Conservation (phyloP, 2,797 vertebrate species). For the Spondyliosoma cantharus region DNA sequence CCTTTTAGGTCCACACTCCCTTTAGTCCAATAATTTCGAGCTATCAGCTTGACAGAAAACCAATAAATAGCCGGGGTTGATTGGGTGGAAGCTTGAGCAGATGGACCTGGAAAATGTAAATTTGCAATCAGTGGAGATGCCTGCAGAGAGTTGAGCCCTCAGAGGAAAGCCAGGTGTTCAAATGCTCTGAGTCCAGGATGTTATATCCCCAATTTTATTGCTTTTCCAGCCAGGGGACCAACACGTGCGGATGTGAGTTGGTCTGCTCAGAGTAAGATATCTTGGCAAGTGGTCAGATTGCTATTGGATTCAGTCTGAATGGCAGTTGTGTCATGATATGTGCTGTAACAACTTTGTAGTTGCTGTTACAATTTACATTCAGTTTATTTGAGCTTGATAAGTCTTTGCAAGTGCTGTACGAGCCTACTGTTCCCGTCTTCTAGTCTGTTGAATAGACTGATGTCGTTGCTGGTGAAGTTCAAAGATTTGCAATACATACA, state of each 20-base stretch:
- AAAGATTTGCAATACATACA: too few species aligned
- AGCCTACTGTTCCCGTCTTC: too few species aligned
- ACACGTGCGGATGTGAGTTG: neutral
- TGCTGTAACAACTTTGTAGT: too few species aligned
- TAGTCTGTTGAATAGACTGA: too few species aligned
- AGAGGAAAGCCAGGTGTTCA: conserved; percentile 54
- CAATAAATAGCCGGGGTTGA: conserved; percentile 33
- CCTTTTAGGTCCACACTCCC: neutral
- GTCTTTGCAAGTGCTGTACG: too few species aligned
- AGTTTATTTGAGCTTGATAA: too few species aligned
- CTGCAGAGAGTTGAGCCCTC: conserved; percentile 17
- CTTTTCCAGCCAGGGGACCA: neutral
- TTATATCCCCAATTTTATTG: conserved; percentile 1
- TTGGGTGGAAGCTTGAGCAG: conserved; percentile 31
- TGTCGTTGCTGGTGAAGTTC: too few species aligned
- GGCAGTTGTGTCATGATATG: too few species aligned
- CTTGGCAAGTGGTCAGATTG: neutral
- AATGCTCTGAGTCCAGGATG: conserved; percentile 12
- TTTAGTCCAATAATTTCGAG: too few species aligned
- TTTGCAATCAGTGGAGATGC: conserved; percentile 28
- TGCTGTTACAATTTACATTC: too few species aligned
- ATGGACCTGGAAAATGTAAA: conserved; percentile 37
- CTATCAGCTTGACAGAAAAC: conserved; percentile 1
- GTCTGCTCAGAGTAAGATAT: neutral
- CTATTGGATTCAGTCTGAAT: neutral